Base-by-base conservation (phyloP, 2,888 invertebrate genomes). In the Chorisops tibialis region DNA sequence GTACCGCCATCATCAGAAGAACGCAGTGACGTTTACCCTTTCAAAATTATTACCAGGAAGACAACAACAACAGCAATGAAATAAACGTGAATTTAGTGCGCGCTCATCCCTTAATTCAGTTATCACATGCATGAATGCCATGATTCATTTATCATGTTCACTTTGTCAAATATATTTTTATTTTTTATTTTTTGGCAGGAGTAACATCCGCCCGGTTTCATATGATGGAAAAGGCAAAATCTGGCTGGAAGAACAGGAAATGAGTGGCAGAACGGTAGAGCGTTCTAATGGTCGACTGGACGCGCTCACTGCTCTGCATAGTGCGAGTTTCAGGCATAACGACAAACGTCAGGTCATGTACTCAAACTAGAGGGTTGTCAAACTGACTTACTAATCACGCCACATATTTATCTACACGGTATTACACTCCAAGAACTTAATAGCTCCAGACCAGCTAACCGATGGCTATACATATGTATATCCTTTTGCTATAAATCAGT, bases 121-220 rank as follows among this genome's bases (percentile, higher is more conserved):
- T 62, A 51, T 62, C 62, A 45, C 19, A 62, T 50, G 59, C 45
- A 45, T 37, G 62, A 38, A 41, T 58, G 58, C 41, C 43, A 37
- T 18, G 35, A 39, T 37, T 37, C 43, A 49, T 59, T 62, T 58
- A 58, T 62, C 62, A 62, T 62, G 58, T 54, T 48, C 58, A 51
- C 59, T 58, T 59, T 62, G 62, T 62, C 62, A 58, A 58, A 62
- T 59, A 58, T n/a, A 49, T 50, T 35, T 52, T 61, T 58, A 58
- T 49, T 54, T 52, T 39, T 52, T 21, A n/a, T n/a, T n/a, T n/a
- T n/a, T n/a, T n/a, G n/a, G 52, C 41, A 39, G 41, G 24, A 24
- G 21, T 54, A 54, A 54, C 52, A 54, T n/a, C 9, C 52, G 16
- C 49, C 24, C 24, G 4, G 24, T 24, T 7, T 7, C 24, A 4